phyloP scores from a whole-genome alignment of 2,113 vertebrate species.

The human region DNA sequence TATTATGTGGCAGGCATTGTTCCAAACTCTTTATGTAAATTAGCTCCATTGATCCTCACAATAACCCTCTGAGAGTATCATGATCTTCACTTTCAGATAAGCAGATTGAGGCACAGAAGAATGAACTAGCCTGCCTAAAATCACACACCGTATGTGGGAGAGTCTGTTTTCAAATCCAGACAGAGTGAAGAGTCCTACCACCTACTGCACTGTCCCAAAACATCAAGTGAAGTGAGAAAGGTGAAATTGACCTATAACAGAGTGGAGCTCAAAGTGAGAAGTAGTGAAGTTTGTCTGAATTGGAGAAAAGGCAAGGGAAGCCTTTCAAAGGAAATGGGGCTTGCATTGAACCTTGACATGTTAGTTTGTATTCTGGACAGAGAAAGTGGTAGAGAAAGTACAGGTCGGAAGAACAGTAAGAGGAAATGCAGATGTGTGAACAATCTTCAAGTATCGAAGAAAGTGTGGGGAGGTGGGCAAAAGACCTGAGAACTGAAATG shows the following conservation, averaged over 20 bases:
- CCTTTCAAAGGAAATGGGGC: neutral
- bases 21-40: neutral
- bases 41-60: neutral
- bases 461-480: fast-evolving
- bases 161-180: neutral
- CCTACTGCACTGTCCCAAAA: no score
- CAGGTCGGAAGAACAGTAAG: neutral
- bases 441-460: fast-evolving
- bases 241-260: neutral
- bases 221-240: neutral
- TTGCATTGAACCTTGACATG: neutral
- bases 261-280: neutral
- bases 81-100: neutral
- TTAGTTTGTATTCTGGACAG: neutral
- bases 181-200: no score
- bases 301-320: neutral
- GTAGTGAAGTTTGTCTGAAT: neutral
- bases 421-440: neutral
- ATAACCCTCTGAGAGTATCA: neutral
- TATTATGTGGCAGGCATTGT: neutral
- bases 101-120: neutral
- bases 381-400: neutral
- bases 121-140: neutral
- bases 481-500: neutral
- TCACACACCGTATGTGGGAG: neutral